These are phyloP conservation scores for Leucoraja ocellata DNA, from an alignment of 2,797 vertebrate genomes.

Conservation along the genomic window DNA sequence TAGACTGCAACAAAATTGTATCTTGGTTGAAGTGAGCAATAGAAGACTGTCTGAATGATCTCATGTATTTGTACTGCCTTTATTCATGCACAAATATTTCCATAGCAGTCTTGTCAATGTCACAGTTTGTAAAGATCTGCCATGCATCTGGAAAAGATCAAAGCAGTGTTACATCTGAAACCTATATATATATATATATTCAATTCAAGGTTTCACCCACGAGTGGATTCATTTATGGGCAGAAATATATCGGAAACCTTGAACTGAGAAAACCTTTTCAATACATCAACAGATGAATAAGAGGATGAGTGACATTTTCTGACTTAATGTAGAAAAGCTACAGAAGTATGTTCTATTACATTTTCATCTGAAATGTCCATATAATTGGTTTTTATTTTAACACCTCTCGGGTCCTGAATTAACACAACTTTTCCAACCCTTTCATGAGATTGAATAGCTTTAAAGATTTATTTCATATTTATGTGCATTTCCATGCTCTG, in stretches of 20 bases:
- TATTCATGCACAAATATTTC: constrained; percentile 29
- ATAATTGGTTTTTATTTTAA: not conserved
- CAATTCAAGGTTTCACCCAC: not conserved
- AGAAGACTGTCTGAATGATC: constrained; percentile 13
- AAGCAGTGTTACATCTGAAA: not conserved
- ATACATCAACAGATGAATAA: not conserved
- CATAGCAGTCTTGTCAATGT: constrained; percentile 30
- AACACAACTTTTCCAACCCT: not conserved
- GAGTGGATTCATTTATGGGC: not conserved
- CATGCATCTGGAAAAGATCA: not conserved
- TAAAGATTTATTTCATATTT: not conserved
- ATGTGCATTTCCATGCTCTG: not conserved
- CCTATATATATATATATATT: not conserved
- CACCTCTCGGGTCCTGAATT: not conserved
- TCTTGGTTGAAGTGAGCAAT: constrained; percentile 6
- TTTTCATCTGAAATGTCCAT: not conserved
- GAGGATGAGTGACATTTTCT: not conserved
- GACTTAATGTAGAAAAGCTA: not conserved
- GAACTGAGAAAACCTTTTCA: not conserved
- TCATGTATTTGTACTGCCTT: not conserved
- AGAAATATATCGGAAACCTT: constrained; percentile 1
- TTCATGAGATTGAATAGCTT: no score
- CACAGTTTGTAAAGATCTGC: constrained; percentile 7
- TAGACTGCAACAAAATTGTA: not conserved
- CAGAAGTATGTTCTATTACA: not conserved